Evolutionary conservation across 2,888 invertebrate genomes (phyloP), one percentile per base, ranked within the genome.

Genomic region (Serripes groenlandicus): DNA sequence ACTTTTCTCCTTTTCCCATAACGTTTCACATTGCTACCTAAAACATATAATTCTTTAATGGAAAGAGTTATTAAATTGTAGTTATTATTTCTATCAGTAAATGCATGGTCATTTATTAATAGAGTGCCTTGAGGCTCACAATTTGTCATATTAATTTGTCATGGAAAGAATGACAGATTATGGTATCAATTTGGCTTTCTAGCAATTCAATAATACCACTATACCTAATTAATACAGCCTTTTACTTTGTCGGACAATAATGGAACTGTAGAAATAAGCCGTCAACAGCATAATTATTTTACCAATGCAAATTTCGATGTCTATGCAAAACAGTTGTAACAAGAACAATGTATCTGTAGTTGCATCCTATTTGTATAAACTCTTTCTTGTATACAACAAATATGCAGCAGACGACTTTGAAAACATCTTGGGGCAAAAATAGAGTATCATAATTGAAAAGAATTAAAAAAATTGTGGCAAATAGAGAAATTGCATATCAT

Each of bases 211-310:
- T 23, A 26, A 23, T 28, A 58, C 58, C 23, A 23, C 23, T 58
- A 28, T 58, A 11, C 23, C 58, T 58, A 58, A 58, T 58, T 58
- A 58, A 28, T 58, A 58, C 28, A 28, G 58, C 58, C 26, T 58
- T 23, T 3, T 58, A 9, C 26, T n/a, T 23, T 26, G 26, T 4
- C 23, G 15, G 11, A 58, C 3, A 58, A 5, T 58, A 28, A 58
- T 11, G 28, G 58, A 28, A 11, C 18, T 52, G 23, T 52, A 15
- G 18, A n/a, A n/a, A n/a, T 52, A 52, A n/a, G 52, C 4, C 58
- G 58, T 58, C 58, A 58, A 28, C 58, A 26, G 5, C 15, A 26
- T 58, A 15, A 28, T 3, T 58, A 3, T 58, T 28, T 58, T 28
- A 28, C 26, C 28, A n/a, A n/a, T 54, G n/a, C n/a, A n/a, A n/a